Evolutionary conservation across 2,113 vertebrate genomes (phyloP).

Genomic region (Nothocercus nigrocapillus): DNA sequence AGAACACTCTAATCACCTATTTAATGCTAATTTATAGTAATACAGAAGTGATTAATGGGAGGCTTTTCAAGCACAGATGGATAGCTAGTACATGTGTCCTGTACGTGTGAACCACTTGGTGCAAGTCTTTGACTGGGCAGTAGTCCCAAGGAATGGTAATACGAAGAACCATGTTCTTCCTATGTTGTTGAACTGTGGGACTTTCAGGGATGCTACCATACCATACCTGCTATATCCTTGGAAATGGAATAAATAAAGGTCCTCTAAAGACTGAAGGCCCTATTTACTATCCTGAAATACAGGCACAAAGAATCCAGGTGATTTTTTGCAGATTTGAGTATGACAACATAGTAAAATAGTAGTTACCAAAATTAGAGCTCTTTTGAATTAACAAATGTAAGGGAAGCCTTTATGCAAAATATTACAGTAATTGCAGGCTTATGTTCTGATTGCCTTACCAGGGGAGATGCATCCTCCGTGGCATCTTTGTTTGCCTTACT

Average conservation of each 20-base stretch:
- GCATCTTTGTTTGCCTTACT: conserved; percentile 31
- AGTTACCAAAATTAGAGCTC: neutral
- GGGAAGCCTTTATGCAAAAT: conserved; percentile 17
- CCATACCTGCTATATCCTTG: neutral
- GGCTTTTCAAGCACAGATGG: neutral
- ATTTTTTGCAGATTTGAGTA: neutral
- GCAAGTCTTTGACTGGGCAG: neutral
- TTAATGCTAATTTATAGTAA: neutral
- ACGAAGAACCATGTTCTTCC: neutral
- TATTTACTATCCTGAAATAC: neutral
- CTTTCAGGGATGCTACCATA: neutral
- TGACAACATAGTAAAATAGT: neutral
- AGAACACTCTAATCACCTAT: neutral
- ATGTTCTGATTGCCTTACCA: conserved; percentile 46
- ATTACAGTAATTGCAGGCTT: conserved; percentile 50
- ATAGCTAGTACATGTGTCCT: neutral
- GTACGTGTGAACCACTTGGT: neutral
- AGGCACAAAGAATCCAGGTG: neutral
- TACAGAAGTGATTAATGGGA: neutral
- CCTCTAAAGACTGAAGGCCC: neutral
- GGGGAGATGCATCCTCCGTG: conserved; percentile 28
- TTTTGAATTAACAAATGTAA: neutral
- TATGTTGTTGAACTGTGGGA: neutral
- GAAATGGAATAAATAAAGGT: neutral
- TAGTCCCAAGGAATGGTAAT: neutral